Percentiles rank a stretch among this genome's conserved stretches.
phyloP scores from a whole-genome alignment of 2,113 vertebrate species.

The Porphyrio hochstetteri region DNA sequence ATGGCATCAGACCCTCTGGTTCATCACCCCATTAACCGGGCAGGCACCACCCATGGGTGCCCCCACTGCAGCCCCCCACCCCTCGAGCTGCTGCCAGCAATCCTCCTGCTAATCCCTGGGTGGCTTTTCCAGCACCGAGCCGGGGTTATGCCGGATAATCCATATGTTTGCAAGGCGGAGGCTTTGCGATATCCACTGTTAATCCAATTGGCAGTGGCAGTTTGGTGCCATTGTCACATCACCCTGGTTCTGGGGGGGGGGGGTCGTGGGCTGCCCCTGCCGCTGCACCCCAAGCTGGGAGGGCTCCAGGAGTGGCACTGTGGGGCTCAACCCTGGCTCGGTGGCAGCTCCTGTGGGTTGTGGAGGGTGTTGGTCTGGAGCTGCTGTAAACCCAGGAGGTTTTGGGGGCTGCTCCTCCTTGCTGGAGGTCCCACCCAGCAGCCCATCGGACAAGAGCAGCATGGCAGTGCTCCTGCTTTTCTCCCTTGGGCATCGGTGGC shows the following conservation, averaged over 20 bases:
- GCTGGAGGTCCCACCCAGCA: too few species aligned
- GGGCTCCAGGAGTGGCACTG: fast-evolving
- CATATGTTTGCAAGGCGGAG: conserved; percentile 34
- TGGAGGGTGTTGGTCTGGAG: fast-evolving
- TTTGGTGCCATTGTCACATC: background rate
- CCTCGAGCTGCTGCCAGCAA: background rate
- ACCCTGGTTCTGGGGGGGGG: fast-evolving
- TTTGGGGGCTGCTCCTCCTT: background rate
- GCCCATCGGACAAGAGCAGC: too few species aligned
- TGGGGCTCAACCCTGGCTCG: background rate
- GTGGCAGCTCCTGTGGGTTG: background rate
- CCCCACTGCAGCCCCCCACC: background rate
- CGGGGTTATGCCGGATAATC: conserved; percentile 28
- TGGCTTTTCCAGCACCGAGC: background rate
- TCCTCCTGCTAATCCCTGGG: background rate
- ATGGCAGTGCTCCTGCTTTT: background rate
- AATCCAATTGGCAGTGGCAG: conserved; percentile 33
- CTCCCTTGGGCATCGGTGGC: background rate
- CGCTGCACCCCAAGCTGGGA: too few species aligned
- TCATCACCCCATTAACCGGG: background rate
- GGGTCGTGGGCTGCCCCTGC: fast-evolving
- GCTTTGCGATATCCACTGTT: background rate
- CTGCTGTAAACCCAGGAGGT: fast-evolving
- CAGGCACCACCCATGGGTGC: fast-evolving
- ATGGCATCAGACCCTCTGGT: fast-evolving